Percentiles rank a stretch among this genome's conserved stretches.
These are phyloP conservation scores for Oligia fasciuncula DNA, from an alignment of 2,888 invertebrate species.

Conservation along the genomic window DNA sequence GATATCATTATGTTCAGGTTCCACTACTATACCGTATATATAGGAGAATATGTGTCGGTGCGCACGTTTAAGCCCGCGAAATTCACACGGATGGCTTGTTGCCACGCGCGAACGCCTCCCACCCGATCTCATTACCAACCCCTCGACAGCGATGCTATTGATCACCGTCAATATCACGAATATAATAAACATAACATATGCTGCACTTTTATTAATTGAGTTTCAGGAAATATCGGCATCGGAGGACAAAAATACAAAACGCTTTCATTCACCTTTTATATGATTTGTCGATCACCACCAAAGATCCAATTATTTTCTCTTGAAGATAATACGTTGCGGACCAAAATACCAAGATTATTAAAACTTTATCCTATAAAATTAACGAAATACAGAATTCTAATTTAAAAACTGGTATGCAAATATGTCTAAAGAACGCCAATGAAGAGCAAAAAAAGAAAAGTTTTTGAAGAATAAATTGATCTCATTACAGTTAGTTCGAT, in stretches of 20 bases:
- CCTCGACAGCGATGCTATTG: conserved; percentile 79
- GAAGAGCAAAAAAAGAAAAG: conserved; percentile 44
- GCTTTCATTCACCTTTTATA: neutral
- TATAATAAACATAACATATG: conserved; percentile 70
- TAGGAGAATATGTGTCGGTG: conserved; percentile 67
- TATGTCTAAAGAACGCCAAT: conserved; percentile 25
- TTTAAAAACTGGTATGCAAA: conserved; percentile 44
- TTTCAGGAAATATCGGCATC: conserved; percentile 22
- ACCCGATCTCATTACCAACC: conserved; percentile 83
- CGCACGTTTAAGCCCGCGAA: conserved; percentile 78
- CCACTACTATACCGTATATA: conserved; percentile 27
- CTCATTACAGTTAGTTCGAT: conserved; percentile 54
- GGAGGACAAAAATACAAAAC: neutral
- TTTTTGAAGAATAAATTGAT: conserved; percentile 49
- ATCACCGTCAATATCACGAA: conserved; percentile 80
- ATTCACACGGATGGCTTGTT: conserved; percentile 84
- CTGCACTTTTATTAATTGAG: conserved; percentile 61
- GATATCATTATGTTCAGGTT: conserved; percentile 64
- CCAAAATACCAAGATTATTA: neutral
- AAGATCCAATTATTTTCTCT: neutral
- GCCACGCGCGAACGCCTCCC: conserved; percentile 85
- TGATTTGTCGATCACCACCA: neutral
- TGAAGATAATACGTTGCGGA: neutral
- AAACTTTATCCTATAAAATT: conserved; percentile 29
- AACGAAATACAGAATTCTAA: conserved; percentile 36